A percentile compares a stretch with the other conserved stretches of the same genome.
These are phyloP conservation scores for Erpornis zantholeuca DNA, from an alignment of 2,113 vertebrate species.

Conservation along the genomic window DNA sequence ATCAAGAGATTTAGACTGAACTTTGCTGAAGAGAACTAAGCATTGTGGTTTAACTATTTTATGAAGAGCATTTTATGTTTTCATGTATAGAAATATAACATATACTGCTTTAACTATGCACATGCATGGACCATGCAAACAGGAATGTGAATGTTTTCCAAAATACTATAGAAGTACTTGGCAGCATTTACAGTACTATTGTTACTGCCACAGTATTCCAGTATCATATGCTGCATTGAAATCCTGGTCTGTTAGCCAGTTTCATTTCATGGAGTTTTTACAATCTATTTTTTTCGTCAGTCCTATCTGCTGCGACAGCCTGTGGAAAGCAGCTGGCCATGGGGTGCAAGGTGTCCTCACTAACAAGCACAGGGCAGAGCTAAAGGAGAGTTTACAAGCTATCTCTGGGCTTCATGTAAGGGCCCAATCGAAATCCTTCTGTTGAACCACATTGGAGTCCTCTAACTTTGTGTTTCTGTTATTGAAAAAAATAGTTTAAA, in stretches of 20 bases:
- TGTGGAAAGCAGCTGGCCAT: background rate
- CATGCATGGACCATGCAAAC: background rate
- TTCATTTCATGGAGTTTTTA: background rate
- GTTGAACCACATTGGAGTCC: accelerated
- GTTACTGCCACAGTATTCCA: background rate
- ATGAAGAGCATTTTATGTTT: background rate
- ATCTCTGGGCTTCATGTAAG: background rate
- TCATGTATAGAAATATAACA: background rate
- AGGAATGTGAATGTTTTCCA: background rate
- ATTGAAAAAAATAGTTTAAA: background rate
- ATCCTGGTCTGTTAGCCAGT: background rate
- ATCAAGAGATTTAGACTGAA: background rate
- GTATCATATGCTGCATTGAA: background rate
- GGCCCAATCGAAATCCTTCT: background rate
- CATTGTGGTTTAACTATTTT: background rate
- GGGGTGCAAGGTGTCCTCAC: background rate
- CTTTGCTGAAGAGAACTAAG: background rate
- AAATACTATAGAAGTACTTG: background rate
- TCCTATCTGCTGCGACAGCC: background rate
- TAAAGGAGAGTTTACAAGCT: background rate
- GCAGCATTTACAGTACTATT: background rate
- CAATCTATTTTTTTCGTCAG: background rate
- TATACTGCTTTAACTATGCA: background rate
- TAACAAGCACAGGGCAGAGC: background rate
- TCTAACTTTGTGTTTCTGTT: background rate